These are phyloP conservation scores for Xenopus borealis DNA, from an alignment of 2,113 vertebrate genomes.

Conservation along the genomic window DNA sequence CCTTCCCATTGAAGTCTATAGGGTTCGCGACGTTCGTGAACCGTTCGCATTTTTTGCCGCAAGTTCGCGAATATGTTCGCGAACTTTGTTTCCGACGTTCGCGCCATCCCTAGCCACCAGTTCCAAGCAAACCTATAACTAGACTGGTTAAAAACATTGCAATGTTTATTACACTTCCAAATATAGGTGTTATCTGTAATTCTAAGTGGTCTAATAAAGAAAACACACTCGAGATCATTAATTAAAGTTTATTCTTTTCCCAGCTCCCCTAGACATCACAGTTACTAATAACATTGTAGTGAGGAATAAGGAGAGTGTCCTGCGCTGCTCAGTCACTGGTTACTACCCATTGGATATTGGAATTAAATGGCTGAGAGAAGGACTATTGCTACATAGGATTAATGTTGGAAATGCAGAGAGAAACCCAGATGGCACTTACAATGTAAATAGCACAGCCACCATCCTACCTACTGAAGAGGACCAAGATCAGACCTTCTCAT, in stretches of 20 bases:
- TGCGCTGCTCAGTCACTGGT: not conserved
- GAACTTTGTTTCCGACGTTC: too few species aligned
- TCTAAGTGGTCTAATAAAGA: too few species aligned
- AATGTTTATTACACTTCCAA: too few species aligned
- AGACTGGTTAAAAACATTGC: too few species aligned
- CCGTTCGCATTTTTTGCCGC: too few species aligned
- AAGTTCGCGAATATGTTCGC: too few species aligned
- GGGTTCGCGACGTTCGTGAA: too few species aligned
- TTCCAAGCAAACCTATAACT: too few species aligned
- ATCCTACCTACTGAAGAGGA: not conserved
- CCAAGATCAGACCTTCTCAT: constrained; percentile 14
- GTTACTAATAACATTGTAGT: not conserved
- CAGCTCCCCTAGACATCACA: not conserved
- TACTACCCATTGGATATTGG: not conserved
- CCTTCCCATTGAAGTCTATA: too few species aligned
- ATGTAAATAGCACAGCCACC: not conserved
- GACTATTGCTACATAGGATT: not conserved
- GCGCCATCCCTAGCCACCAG: too few species aligned
- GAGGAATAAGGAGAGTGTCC: not conserved
- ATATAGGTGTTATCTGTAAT: too few species aligned
- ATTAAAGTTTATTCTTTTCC: not conserved
- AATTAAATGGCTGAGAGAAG: constrained; percentile 3
- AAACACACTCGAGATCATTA: too few species aligned
- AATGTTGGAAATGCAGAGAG: not conserved
- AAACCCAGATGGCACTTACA: constrained; percentile 10